Base-by-base conservation (phyloP, 2,113 vertebrate genomes). In the Aldabrachelys gigantea region DNA sequence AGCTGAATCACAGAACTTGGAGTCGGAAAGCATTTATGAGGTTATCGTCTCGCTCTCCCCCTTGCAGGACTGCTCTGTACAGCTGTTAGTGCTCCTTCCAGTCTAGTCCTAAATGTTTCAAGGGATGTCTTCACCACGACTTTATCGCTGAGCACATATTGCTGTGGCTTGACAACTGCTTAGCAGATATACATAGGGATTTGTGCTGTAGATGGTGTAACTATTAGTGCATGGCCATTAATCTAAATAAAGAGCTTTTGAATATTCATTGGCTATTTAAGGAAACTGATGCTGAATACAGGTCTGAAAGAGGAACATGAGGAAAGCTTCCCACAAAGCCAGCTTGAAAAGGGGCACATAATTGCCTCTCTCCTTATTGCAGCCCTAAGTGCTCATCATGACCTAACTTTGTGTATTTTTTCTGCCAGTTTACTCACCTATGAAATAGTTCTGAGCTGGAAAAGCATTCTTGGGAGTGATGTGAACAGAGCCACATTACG, bases 201-300 rank as follows among this genome's bases (percentile, higher is more conserved):
- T 62, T 87, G 80, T 89, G 92, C 94, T 88, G 91, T 95, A 94
- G 96, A 92, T 96, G 95, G 22, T 94, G 93, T 94, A 88, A 82
- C 81, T 93, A 31, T 82, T 94, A 76, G 54, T 52, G 17, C 49
- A 85, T 44, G 80, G 59, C 82, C 91, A 78, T 78, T 90, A 93
- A 96, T 91, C 35, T 90, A 57, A 90, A 56, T 62, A 84, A 94
- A 87, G 56, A 75, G 17, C 38, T 78, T 94, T 91, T 95, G 97
- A 96, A 95, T 97, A 96, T 96, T 96, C 95, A 95, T 96, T 95
- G 90, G 12, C 82, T 91, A 87, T 95, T 91, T 29, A 91, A 91
- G 80, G 85, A 13, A 83, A 81, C 91, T 90, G 25, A 27, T 96
- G 59, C 76, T 69, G 35, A 83, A 78, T 83, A 81, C 3, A 0